Evolutionary conservation across 2,113 vertebrate species (phyloP), one percentile per base, ranked within the genome.

Genomic region (Ahaetulla prasina): DNA sequence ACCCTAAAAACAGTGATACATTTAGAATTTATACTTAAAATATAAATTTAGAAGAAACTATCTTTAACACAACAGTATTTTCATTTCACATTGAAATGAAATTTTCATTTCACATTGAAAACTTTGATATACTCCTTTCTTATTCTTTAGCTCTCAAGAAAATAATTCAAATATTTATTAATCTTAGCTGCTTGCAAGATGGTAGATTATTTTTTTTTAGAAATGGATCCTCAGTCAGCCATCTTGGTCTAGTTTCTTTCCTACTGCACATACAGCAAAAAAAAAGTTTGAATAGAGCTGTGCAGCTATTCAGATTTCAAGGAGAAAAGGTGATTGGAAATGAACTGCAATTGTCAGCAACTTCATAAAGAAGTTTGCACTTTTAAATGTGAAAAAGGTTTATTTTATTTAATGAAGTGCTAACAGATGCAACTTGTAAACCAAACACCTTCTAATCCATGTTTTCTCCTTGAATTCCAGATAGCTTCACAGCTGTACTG

Each of bases 1-100:
- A 97, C 95, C 91, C 97, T 97, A 96, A 87, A 97, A 96, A 63
- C 6, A 86, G 89, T 6, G 43, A n/a, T 18, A 89, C 1, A 39
- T 85, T 91, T 88, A 88, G 23, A 60, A n/a, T 68, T n/a, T 68
- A 16, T 68, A 68, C 30, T 68, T 68, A 68, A n/a, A 68, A 35
- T 68, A 68, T 35, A 68, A 89, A n/a, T 30, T 89, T 35, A 16
- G 8, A 22, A 88, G 88, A 68, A 68, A 45, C 22, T 35, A 50
- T 43, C 5, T 53, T 55, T 39, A 39, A 55, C 18, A 23, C 4
- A 54, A 54, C 87, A 88, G 6, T 50, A 50, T 30, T 50, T 86
- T 86, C 27, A 50, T 30, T 49, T 86, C 2, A n/a, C n/a, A n/a
- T n/a, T n/a, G n/a, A n/a, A n/a, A n/a, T n/a, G n/a, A n/a, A n/a